A percentile compares a stretch with the other conserved stretches of the same genome.
Evolutionary conservation across 2,888 invertebrate genomes (phyloP).

Genomic region (Pyrrhosoma nymphula): DNA sequence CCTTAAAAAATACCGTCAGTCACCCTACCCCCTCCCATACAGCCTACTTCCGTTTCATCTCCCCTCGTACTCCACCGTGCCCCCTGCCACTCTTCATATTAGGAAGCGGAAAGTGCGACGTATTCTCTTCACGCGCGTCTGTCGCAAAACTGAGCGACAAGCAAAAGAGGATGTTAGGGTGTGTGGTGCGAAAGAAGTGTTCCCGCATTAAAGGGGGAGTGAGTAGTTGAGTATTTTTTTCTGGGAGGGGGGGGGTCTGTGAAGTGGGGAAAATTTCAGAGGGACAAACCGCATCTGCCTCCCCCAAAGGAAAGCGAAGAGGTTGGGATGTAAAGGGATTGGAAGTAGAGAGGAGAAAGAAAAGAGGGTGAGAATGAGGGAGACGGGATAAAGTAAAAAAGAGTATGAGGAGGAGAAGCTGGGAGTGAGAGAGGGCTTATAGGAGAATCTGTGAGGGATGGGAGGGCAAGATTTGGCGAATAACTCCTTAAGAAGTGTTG

Average conservation of each 20-base stretch:
- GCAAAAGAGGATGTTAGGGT: neutral
- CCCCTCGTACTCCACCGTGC: neutral
- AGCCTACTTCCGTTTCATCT: neutral
- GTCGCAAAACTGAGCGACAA: slow-evolving; percentile 61
- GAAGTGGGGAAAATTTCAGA: neutral
- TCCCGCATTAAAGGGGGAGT: too few species aligned
- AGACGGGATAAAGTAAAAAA: neutral
- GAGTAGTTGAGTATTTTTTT: neutral
- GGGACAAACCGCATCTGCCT: slow-evolving; percentile 8
- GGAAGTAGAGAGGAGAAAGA: neutral
- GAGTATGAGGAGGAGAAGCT: neutral
- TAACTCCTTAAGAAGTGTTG: slow-evolving; percentile 56
- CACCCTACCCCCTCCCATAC: neutral
- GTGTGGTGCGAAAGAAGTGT: neutral
- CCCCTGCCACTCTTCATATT: neutral
- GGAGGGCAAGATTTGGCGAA: slow-evolving; percentile 44
- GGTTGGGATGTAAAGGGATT: neutral
- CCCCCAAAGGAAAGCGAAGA: neutral
- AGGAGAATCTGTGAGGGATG: neutral
- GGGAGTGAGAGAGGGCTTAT: neutral
- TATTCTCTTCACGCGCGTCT: slow-evolving; percentile 53
- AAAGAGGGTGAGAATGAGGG: neutral
- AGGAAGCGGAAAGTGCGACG: neutral
- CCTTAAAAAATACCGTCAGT: neutral
- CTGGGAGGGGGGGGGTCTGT: neutral